These are phyloP conservation scores for Microcebus tavaratra DNA, from an alignment of 2,113 vertebrate species.

Conservation along the genomic window DNA sequence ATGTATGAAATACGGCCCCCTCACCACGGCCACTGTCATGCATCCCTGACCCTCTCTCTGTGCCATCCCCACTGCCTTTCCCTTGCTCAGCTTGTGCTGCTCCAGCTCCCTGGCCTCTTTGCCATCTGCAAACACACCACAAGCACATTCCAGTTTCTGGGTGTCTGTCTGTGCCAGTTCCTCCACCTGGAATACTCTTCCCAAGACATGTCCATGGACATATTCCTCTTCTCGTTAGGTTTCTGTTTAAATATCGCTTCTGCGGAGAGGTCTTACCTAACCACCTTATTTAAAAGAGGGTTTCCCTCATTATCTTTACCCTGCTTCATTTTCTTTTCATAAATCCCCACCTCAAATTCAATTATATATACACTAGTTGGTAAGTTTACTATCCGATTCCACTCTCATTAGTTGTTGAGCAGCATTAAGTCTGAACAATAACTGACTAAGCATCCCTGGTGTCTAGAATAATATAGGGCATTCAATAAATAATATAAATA, in stretches of 20 bases:
- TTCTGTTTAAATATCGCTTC: background rate
- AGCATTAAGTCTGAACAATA: background rate
- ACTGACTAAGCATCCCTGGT: background rate
- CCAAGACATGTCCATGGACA: background rate
- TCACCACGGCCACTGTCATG: no score
- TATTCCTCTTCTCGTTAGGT: background rate
- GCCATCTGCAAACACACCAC: background rate
- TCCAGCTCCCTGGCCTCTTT: background rate
- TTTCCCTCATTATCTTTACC: background rate
- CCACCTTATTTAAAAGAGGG: background rate
- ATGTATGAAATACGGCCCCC: background rate
- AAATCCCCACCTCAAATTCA: background rate
- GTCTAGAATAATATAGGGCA: background rate
- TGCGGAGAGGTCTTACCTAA: background rate
- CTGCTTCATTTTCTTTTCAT: background rate
- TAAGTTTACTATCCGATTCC: background rate
- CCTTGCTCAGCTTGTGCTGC: background rate
- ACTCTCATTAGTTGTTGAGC: background rate
- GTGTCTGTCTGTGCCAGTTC: no score
- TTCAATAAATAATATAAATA: background rate
- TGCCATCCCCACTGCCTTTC: background rate
- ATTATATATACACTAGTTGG: background rate
- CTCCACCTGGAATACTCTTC: background rate
- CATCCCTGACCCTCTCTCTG: background rate
- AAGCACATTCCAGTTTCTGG: background rate